Evolutionary conservation across 2,888 invertebrate genomes (phyloP).

Genomic region (Idaea aversata): DNA sequence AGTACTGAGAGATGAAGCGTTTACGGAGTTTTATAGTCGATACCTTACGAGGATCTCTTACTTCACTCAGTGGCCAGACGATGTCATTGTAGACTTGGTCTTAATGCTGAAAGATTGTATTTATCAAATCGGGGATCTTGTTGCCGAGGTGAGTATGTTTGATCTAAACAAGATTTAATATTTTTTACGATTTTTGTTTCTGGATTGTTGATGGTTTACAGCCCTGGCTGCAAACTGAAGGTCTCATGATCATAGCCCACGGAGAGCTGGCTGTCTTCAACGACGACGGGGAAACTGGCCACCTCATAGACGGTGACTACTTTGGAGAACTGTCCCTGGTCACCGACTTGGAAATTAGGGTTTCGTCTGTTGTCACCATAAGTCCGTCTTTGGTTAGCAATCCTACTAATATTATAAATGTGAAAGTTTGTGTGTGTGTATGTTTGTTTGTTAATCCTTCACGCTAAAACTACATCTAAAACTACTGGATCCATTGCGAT

Average conservation of each 20-base stretch:
- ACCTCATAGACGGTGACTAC: constrained; percentile 42
- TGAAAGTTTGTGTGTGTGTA: too few relatives aligned
- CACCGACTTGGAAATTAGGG: constrained; percentile 36
- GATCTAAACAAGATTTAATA: not conserved
- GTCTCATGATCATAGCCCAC: constrained; percentile 35
- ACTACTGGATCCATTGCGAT: too few relatives aligned
- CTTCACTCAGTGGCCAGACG: constrained; percentile 37
- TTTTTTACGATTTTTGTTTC: too few relatives aligned
- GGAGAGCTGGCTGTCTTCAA: constrained; percentile 40
- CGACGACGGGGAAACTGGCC: constrained; percentile 30
- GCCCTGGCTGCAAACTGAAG: constrained; percentile 36
- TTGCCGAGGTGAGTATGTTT: constrained; percentile 34
- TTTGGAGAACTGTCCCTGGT: constrained; percentile 43
- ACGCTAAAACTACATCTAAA: too few relatives aligned
- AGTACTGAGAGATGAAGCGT: constrained; percentile 32
- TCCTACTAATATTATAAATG: too few relatives aligned
- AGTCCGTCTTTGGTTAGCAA: constrained; percentile 29
- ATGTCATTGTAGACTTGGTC: constrained; percentile 29
- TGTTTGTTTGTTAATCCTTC: too few relatives aligned
- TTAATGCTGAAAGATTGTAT: constrained; percentile 32
- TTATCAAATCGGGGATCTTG: constrained; percentile 31
- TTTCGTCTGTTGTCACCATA: constrained; percentile 33
- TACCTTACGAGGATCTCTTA: constrained; percentile 33
- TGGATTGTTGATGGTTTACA: constrained; percentile 12
- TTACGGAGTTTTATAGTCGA: constrained; percentile 20